Base-by-base conservation (phyloP, 2,888 invertebrate genomes). In the Pyrocoelia pectoralis region DNA sequence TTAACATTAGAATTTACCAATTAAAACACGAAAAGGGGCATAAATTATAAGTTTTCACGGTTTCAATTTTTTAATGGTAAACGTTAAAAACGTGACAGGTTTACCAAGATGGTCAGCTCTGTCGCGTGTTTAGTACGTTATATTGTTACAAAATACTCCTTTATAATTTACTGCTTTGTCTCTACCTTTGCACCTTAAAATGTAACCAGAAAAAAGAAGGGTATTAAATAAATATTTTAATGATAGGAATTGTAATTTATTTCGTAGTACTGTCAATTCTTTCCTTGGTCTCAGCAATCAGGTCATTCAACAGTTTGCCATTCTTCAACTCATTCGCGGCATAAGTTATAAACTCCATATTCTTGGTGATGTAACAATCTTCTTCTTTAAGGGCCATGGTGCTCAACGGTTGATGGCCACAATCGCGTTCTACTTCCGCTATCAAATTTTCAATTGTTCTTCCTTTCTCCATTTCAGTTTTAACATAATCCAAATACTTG, bases 381-480 rank as follows among this genome's bases (percentile, higher is more conserved):
- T 50, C 50, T 19, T 29, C 10, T n/a, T 50, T 24, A 15, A 24
- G 9, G 5, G 12, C 13, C 19, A 19, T 50, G 13, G 1, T 50
- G n/a, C 8, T 2, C 5, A n/a, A n/a, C n/a, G n/a, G n/a, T n/a
- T 24, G n/a, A 50, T 28, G 13, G 3, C 24, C 33, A 29, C 9
- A 13, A 1, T 50, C 28, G 3, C 13, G 18, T 33, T 52, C 14
- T 6, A 15, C 1, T 33, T 52, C 52, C n/a, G 15, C 33, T 1
- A 33, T 14, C n/a, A 49, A 17, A 10, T 50, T 13, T 13, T 57
- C 43, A 6, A 53, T 40, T 2, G 18, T 40, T 40, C 52, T 56
- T 1, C 56, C 57, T 2, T 43, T 50, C 2, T 51, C 46, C 15
- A 56, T 13, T 40, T 62, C 50, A 12, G 12, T 33, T n/a, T 48